Percentiles rank a stretch among this genome's conserved stretches.
phyloP scores from a whole-genome alignment of 2,888 invertebrate genomes.

The Mystacides longicornis region DNA sequence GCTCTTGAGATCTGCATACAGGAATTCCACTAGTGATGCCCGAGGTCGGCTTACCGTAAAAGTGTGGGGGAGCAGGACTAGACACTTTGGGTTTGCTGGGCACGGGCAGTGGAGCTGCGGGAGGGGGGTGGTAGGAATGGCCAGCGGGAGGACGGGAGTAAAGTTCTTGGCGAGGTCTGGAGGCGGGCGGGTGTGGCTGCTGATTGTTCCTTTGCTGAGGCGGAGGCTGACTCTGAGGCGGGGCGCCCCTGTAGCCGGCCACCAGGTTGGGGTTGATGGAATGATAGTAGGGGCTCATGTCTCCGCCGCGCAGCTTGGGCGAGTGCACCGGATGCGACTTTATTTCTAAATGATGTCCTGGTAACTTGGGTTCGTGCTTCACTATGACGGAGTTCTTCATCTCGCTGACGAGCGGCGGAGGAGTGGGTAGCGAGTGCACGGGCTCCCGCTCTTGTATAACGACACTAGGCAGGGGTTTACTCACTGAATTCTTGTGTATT shows the following conservation, averaged over 20 bases:
- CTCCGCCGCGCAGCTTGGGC: constrained; percentile 48
- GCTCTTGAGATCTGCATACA: constrained; percentile 41
- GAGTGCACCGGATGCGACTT: constrained; percentile 50
- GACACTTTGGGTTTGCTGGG: constrained; percentile 62
- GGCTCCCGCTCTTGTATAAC: constrained; percentile 30
- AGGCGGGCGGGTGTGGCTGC: constrained; percentile 31
- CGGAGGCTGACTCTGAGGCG: constrained; percentile 24
- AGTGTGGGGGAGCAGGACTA: constrained; percentile 69
- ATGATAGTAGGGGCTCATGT: constrained; percentile 50
- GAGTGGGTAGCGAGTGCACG: constrained; percentile 49
- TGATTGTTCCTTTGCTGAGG: constrained; percentile 30
- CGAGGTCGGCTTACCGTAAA: constrained; percentile 57
- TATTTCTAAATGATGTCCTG: constrained; percentile 51
- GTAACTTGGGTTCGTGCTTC: constrained; percentile 62
- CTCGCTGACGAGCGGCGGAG: constrained; percentile 61
- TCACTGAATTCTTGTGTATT: constrained; percentile 30
- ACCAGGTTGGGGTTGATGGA: constrained; percentile 41
- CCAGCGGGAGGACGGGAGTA: constrained; percentile 28
- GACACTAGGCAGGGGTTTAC: constrained; percentile 35
- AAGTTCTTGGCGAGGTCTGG: constrained; percentile 28
- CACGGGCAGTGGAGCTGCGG: constrained; percentile 42
- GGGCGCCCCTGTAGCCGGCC: constrained; percentile 33
- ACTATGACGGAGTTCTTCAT: constrained; percentile 71
- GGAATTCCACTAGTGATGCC: constrained; percentile 53
- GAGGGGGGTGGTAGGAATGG: constrained; percentile 41